Base-by-base conservation (phyloP, 2,888 invertebrate genomes). In the Neoascia interrupta region DNA sequence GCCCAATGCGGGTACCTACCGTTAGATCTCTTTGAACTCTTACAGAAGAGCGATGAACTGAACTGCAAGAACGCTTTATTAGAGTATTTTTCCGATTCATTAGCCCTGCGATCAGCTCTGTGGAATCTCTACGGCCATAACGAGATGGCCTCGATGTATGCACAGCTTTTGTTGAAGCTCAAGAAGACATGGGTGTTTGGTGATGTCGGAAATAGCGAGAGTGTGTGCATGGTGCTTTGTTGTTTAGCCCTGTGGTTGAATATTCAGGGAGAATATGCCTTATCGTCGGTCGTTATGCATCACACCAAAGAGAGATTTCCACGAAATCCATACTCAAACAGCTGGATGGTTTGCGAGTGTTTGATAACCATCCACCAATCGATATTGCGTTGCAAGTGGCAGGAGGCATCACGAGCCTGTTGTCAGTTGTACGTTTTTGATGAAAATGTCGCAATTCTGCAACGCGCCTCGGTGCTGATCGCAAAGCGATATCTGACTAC, bases 41-140 rank as follows among this genome's bases (percentile, higher is more conserved):
- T 97, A 72, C 92, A 93, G 82, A 94, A 94, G 87, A 96, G 96
- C 81, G 97, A 97, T 84, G 92, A 95, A 10, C 90, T 96, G 6
- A 97, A 96, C 87, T 95, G 94, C 85, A 93, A 95, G 81, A 94
- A 96, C 86, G 95, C 95, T 0, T 92, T 95, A 89, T 91, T 93
- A 2, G 96, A 96, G 82, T 90, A 97, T 58, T 93, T 95, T 79
- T 93, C 95, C 81, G 93, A 94, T 81, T 95, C 95, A 16, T 91
- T 95, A 82, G 93, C 95, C 0, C 93, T 96, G 88, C 94, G 95
- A 82, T 93, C 96, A 0, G 95, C 95, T 0, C 90, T 97, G 6
- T 97, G 97, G 97, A 91, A 93, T 10, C 91, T 95, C 61, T 97
- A 96, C 86, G 97, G 97, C 0, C 95, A 96, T 87, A 93, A 94